A percentile compares a stretch with the other conserved stretches of the same genome.
phyloP scores from a whole-genome alignment of 2,888 invertebrate genomes.

The Yponomeuta malinellus region DNA sequence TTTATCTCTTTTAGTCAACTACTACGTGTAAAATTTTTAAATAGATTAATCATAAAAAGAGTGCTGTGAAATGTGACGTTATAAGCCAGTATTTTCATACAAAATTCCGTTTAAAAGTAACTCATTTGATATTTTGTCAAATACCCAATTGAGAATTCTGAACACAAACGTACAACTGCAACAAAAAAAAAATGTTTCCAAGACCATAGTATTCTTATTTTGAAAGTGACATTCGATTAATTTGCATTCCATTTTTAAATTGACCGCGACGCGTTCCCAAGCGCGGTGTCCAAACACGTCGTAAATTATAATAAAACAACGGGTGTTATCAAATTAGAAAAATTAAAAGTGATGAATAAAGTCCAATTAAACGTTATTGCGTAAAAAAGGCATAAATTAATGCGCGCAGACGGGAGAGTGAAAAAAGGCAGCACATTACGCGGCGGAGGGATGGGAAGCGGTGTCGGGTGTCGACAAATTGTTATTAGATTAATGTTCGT shows the following conservation, averaged over 20 bases:
- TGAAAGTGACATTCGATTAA: conserved; percentile 12
- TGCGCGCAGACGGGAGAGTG: conserved; percentile 36
- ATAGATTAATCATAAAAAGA: too few relatives aligned
- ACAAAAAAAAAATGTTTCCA: too few relatives aligned
- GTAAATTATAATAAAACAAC: conserved; percentile 64
- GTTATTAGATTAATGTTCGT: conserved; percentile 13
- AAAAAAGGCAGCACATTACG: conserved; percentile 26
- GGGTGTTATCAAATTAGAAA: conserved; percentile 71
- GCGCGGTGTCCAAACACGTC: conserved; percentile 33
- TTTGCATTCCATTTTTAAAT: conserved; percentile 38
- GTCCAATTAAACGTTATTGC: conserved; percentile 73
- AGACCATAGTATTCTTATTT: neutral
- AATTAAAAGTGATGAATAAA: conserved; percentile 75
- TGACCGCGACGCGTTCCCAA: conserved; percentile 39
- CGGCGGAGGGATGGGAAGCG: conserved; percentile 19
- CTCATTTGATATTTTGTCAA: too few relatives aligned
- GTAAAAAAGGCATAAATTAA: conserved; percentile 76
- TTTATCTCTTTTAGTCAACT: too few relatives aligned
- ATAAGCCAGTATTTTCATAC: too few relatives aligned
- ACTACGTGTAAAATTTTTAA: too few relatives aligned
- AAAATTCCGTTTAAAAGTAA: too few relatives aligned
- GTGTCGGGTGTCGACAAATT: conserved; percentile 25
- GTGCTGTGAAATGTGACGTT: too few relatives aligned
- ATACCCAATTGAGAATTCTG: neutral
- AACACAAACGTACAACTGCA: neutral